phyloP scores from a whole-genome alignment of 1,140 invertebrate genomes.

The Liolophura sinensis region DNA sequence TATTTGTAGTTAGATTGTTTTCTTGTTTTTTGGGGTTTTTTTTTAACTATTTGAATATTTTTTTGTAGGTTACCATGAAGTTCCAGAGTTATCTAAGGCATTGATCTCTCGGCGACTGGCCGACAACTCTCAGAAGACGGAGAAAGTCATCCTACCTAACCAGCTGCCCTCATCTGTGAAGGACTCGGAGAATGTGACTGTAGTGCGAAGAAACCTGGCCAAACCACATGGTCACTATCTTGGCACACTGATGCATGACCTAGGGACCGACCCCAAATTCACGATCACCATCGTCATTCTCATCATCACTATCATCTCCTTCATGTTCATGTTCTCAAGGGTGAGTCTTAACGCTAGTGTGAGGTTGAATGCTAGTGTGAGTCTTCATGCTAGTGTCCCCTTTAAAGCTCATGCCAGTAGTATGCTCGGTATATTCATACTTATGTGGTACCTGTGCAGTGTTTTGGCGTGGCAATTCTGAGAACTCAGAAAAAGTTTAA shows the following conservation, averaged over 20 bases:
- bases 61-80: constrained; percentile 72
- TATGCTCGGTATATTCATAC: too few species aligned
- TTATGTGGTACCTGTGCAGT: too few species aligned
- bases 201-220: background rate
- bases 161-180: background rate
- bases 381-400: background rate
- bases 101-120: constrained; percentile 62
- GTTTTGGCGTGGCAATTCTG: too few species aligned
- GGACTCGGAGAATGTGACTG: background rate
- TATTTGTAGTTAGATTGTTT: background rate
- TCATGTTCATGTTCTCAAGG: background rate
- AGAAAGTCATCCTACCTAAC: constrained; percentile 18
- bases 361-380: background rate
- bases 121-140: constrained; percentile 46
- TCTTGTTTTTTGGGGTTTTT: background rate
- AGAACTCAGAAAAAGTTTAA: too few species aligned
- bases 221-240: too few species aligned
- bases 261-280: too few species aligned
- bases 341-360: background rate
- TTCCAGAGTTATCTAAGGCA: constrained; percentile 66
- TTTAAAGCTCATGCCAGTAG: too few species aligned
- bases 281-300: background rate
- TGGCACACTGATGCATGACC: too few species aligned
- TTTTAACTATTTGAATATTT: constrained; percentile 11
- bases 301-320: background rate